Percentiles rank a stretch among this genome's conserved stretches.
Evolutionary conservation across 2,113 vertebrate genomes (phyloP).

Genomic region (Chauna torquata): DNA sequence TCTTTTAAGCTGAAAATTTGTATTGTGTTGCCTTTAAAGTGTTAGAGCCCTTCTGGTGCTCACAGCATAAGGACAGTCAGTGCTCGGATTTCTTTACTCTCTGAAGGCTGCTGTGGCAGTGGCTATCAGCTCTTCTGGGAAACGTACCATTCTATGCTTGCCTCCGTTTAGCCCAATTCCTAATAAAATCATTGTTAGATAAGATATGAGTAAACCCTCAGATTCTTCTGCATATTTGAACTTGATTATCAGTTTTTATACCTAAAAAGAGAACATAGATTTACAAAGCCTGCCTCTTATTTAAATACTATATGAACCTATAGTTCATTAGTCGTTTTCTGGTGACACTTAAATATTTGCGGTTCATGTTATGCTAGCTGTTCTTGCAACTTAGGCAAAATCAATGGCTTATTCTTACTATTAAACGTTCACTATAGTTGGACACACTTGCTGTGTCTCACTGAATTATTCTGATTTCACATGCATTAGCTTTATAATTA

Average conservation of each 20-base stretch:
- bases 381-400: not conserved
- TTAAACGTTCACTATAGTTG: not conserved
- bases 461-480: not conserved
- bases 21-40: not conserved
- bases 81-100: not conserved
- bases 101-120: not conserved
- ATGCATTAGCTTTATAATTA: not conserved
- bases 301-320: not conserved
- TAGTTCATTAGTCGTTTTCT: not conserved
- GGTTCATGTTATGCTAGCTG: not conserved
- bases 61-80: not conserved
- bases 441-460: not conserved
- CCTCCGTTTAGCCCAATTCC: slow-evolving; percentile 32
- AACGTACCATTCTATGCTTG: not conserved
- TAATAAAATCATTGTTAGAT: slow-evolving; percentile 14
- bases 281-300: no score
- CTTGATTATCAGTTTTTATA: not conserved
- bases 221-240: not conserved
- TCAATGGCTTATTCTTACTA: not conserved
- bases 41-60: not conserved
- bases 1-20: not conserved
- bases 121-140: not conserved
- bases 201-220: not conserved
- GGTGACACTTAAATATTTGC: not conserved
- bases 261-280: not conserved